Conservation (phyloP, 2,797 vertebrate species). For the Scolopax bukidnonensis region DNA sequence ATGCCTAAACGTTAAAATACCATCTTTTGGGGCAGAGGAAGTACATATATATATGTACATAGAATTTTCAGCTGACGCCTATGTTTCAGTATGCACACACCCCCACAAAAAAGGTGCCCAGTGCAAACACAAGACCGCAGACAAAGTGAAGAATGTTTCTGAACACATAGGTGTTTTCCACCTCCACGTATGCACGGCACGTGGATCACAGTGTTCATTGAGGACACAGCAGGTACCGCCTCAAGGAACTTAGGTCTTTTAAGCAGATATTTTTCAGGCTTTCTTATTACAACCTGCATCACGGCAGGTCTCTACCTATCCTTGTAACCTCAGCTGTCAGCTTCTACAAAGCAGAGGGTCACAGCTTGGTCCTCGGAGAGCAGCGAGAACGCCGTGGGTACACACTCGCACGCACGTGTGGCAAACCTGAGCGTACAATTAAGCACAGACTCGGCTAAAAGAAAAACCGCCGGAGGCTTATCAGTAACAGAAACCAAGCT, state of each 20-base stretch:
- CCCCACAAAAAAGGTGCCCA: background rate
- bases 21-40: background rate
- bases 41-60: accelerated
- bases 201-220: accelerated
- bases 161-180: background rate
- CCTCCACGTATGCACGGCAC: background rate
- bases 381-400: background rate
- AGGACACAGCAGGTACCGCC: background rate
- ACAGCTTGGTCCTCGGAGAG: background rate
- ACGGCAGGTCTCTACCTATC: background rate
- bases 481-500: background rate
- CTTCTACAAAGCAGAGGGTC: background rate
- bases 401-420: background rate
- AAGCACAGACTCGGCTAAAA: background rate
- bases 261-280: background rate
- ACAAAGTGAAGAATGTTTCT: background rate
- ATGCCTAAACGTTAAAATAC: background rate
- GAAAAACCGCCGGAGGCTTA: background rate
- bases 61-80: accelerated
- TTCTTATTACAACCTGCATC: background rate
- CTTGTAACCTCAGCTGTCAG: background rate
- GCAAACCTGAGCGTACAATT: background rate
- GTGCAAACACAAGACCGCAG: background rate
- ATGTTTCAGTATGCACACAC: background rate
- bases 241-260: background rate